Percentiles rank a stretch among this genome's conserved stretches.
phyloP scores from a whole-genome alignment of 1,140 invertebrate species.

The Micrasema minimum region DNA sequence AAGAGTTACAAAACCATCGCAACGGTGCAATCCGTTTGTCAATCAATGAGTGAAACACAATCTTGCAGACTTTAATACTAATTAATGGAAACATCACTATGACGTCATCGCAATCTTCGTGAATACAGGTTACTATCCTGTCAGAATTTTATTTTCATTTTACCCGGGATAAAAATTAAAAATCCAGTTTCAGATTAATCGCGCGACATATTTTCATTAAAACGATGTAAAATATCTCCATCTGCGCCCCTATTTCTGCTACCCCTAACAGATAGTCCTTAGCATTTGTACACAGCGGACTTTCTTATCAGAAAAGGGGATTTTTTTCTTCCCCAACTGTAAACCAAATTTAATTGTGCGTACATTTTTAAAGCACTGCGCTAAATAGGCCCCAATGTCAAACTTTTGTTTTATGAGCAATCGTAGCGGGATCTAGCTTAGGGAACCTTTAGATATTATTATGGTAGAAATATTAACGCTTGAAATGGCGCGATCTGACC shows the following conservation, averaged over 20 bases:
- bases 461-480: constrained; percentile 1
- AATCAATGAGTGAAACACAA: no score
- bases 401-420: constrained; percentile 52
- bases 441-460: constrained; percentile 22
- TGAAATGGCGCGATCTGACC: neutral
- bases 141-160: no score
- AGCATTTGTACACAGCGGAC: constrained; percentile 23
- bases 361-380: constrained; percentile 53
- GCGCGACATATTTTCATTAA: constrained; percentile 30
- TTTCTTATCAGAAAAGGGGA: constrained; percentile 47
- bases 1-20: no score
- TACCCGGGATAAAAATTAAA: no score
- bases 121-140: no score
- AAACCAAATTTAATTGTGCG: constrained; percentile 55
- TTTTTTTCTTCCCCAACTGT: constrained; percentile 51
- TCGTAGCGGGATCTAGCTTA: neutral
- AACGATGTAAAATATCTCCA: constrained; percentile 12
- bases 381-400: constrained; percentile 49
- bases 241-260: neutral
- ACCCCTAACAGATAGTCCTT: constrained; percentile 13
- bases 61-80: no score
- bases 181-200: constrained; percentile 7
- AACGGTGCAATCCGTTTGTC: no score
- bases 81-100: no score
- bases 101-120: no score